These are phyloP conservation scores for Wasmannia auropunctata DNA, from an alignment of 1,140 invertebrate genomes.

Conservation along the genomic window DNA sequence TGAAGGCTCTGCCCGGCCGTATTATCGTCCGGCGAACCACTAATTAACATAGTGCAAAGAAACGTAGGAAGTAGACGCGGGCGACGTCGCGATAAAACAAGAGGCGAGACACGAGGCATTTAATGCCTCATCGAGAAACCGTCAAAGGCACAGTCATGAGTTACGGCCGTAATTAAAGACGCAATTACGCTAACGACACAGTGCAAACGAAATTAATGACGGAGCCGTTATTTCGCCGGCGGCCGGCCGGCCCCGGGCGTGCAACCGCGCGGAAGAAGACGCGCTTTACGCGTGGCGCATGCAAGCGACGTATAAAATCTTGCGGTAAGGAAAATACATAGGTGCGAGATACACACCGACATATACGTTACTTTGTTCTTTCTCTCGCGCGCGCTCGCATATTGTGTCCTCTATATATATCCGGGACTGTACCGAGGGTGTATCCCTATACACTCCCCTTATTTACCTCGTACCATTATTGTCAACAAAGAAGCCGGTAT, in stretches of 20 bases:
- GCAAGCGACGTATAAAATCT: constrained; percentile 10
- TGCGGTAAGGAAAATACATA: constrained; percentile 20
- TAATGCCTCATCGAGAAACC: constrained; percentile 26
- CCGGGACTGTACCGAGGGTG: constrained; percentile 5
- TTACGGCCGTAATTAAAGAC: constrained; percentile 45
- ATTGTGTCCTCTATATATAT: constrained; percentile 35
- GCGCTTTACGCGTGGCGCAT: not conserved
- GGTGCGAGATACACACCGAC: constrained; percentile 16
- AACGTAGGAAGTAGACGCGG: constrained; percentile 17
- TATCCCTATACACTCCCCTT: too few relatives aligned
- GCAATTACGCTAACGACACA: constrained; percentile 5
- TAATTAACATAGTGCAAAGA: constrained; percentile 37
- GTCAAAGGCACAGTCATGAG: constrained; percentile 37
- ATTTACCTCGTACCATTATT: constrained; percentile 5
- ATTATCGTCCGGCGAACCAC: not conserved
- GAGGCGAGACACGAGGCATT: constrained; percentile 16
- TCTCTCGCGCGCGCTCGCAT: constrained; percentile 14
- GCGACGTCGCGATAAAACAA: not conserved
- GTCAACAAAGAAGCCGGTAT: constrained; percentile 2
- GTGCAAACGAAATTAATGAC: constrained; percentile 45
- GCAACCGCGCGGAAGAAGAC: not conserved
- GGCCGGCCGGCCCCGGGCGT: too few relatives aligned
- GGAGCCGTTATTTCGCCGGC: not conserved
- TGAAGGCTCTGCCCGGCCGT: not conserved
- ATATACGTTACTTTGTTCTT: constrained; percentile 39